Conservation (phyloP, 1,140 invertebrate species). For the Heterodera carotae region DNA sequence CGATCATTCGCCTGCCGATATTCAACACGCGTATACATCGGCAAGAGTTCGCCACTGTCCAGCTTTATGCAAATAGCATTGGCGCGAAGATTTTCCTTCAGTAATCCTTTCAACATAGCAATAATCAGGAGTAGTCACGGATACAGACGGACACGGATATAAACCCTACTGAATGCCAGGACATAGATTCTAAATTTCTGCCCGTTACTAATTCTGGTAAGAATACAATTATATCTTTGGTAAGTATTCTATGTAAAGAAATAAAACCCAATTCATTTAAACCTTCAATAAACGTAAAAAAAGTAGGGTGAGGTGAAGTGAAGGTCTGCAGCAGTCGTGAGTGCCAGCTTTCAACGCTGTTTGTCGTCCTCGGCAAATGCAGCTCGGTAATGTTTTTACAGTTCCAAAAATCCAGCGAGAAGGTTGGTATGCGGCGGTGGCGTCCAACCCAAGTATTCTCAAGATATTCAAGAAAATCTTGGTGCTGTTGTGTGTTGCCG, state of each 20-base stretch:
- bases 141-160: too few relatives aligned
- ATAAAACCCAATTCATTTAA: neutral
- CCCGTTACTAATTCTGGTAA: too few relatives aligned
- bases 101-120: neutral
- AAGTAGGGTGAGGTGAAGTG: neutral
- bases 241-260: too few relatives aligned
- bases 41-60: conserved; percentile 7
- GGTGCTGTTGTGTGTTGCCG: conserved; percentile 19
- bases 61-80: conserved; percentile 26
- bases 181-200: too few relatives aligned
- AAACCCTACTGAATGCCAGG: too few relatives aligned
- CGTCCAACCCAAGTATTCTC: conserved; percentile 31
- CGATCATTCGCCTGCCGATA: conserved; percentile 27
- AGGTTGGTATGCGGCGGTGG: conserved; percentile 15
- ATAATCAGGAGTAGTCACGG: too few relatives aligned
- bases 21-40: conserved; percentile 7
- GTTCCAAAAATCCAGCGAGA: conserved; percentile 22
- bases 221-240: too few relatives aligned
- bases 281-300: conserved; percentile 16
- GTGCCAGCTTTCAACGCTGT: conserved; percentile 18
- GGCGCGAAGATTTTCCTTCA: conserved; percentile 19
- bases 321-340: neutral
- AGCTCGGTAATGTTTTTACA: conserved; percentile 21
- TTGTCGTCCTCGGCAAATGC: conserved; percentile 21
- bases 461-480: conserved; percentile 26